These are phyloP conservation scores for Drosophila littoralis DNA, from an alignment of 1,140 invertebrate species.

Conservation along the genomic window DNA sequence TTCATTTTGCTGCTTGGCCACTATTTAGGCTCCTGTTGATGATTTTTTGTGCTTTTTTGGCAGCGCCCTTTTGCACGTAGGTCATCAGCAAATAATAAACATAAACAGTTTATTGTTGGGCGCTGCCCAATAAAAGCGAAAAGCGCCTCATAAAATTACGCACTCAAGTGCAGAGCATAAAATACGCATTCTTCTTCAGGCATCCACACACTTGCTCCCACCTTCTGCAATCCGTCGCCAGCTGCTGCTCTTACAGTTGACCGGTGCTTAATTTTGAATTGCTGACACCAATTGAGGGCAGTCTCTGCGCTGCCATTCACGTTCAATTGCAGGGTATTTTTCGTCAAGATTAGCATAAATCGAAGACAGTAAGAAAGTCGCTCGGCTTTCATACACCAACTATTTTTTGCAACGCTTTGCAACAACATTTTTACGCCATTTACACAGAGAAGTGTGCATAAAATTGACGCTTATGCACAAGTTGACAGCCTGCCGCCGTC, in stretches of 20 bases:
- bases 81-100: constrained; percentile 83
- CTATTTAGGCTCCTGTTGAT: constrained; percentile 38
- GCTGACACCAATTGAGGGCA: constrained; percentile 57
- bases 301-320: constrained; percentile 18
- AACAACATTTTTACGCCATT: constrained; percentile 79
- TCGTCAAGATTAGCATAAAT: constrained; percentile 70
- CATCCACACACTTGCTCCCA: constrained; percentile 29
- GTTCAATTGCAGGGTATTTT: constrained; percentile 38
- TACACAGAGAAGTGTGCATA: constrained; percentile 81
- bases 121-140: constrained; percentile 77
- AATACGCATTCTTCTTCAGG: constrained; percentile 55
- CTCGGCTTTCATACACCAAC: constrained; percentile 10
- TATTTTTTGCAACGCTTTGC: constrained; percentile 56
- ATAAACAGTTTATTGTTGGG: constrained; percentile 82
- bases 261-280: constrained; percentile 59
- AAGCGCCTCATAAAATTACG: constrained; percentile 78
- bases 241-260: constrained; percentile 23
- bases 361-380: constrained; percentile 32
- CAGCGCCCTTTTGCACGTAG: constrained; percentile 71
- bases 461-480: constrained; percentile 79
- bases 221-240: not conserved
- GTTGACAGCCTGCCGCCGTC: constrained; percentile 43
- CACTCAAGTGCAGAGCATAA: constrained; percentile 80
- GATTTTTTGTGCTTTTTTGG: constrained; percentile 3
- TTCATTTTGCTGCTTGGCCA: constrained; percentile 68